Percentiles rank a stretch among this genome's conserved stretches.
These are phyloP conservation scores for Ecliptopera silaceata DNA, from an alignment of 2,888 invertebrate species.

Conservation along the genomic window DNA sequence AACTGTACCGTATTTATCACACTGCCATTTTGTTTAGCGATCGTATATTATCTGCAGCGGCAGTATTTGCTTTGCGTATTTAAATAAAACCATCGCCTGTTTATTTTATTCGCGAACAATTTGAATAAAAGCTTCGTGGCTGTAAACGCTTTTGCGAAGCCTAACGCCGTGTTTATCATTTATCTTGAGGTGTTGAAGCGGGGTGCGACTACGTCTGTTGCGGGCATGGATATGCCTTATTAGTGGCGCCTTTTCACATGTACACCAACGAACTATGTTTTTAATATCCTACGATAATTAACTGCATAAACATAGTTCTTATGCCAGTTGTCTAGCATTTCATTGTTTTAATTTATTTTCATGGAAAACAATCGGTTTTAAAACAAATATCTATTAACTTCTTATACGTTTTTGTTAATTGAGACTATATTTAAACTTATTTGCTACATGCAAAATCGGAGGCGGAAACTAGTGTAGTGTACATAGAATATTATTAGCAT, in stretches of 20 bases:
- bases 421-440: too few species aligned
- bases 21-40: slow-evolving; percentile 40
- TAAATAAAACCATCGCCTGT: slow-evolving; percentile 38
- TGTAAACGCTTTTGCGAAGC: slow-evolving; percentile 40
- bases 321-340: too few species aligned
- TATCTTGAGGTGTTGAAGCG: slow-evolving; percentile 40
- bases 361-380: too few species aligned
- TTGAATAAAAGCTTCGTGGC: slow-evolving; percentile 44
- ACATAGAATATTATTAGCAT: too few species aligned
- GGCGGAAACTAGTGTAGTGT: too few species aligned
- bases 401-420: too few species aligned
- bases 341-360: too few species aligned
- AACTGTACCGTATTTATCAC: slow-evolving; percentile 47
- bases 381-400: too few species aligned
- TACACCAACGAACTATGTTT: background rate
- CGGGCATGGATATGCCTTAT: slow-evolving; percentile 12
- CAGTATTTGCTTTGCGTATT: slow-evolving; percentile 32
- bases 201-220: slow-evolving; percentile 29
- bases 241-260: slow-evolving; percentile 4
- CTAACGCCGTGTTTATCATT: slow-evolving; percentile 40
- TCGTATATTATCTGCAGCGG: slow-evolving; percentile 14
- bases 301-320: too few species aligned
- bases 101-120: slow-evolving; percentile 42
- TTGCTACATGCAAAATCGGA: too few species aligned
- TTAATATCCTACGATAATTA: background rate